phyloP scores from a whole-genome alignment of 1,140 invertebrate species.

The Drosophila kanapiae region DNA sequence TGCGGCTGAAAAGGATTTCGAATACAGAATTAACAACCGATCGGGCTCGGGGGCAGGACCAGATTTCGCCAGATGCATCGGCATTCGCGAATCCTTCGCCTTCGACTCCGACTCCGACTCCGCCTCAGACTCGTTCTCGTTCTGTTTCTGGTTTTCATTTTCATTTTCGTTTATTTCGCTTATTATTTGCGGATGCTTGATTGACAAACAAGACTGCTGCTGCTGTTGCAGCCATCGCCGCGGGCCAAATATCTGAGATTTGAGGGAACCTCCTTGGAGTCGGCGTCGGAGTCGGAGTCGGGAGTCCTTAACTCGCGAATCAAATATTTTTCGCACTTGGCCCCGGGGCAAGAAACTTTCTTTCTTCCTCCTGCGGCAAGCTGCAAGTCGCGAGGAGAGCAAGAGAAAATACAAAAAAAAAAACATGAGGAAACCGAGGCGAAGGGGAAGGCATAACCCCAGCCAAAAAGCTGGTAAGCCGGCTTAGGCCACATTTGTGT shows the following conservation, averaged over 20 bases:
- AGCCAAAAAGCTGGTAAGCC: conserved; percentile 61
- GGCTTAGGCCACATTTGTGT: conserved; percentile 59
- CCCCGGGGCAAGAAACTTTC: conserved; percentile 63
- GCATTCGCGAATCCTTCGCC: conserved; percentile 37
- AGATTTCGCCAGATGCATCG: conserved; percentile 47
- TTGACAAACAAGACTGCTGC: conserved; percentile 64
- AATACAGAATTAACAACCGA: neutral
- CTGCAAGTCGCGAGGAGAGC: conserved; percentile 32
- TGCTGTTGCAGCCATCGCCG: conserved; percentile 44
- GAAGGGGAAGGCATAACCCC: neutral
- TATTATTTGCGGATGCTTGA: conserved; percentile 45
- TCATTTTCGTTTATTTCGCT: conserved; percentile 13
- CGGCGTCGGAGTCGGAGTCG: neutral
- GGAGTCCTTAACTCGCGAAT: conserved; percentile 17
- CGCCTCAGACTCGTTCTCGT: no score
- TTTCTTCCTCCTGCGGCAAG: conserved; percentile 39
- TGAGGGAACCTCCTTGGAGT: conserved; percentile 17
- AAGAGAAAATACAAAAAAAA: neutral
- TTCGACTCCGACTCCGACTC: neutral
- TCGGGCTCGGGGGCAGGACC: conserved; percentile 51
- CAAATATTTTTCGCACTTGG: conserved; percentile 53
- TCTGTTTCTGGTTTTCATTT: conserved; percentile 13
- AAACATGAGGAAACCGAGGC: neutral
- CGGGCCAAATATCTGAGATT: conserved; percentile 31
- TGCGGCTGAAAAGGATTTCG: conserved; percentile 49